Percentiles rank a stretch among this genome's conserved stretches.
These are phyloP conservation scores for Butorides virescens DNA, from an alignment of 2,113 vertebrate genomes.

Conservation along the genomic window DNA sequence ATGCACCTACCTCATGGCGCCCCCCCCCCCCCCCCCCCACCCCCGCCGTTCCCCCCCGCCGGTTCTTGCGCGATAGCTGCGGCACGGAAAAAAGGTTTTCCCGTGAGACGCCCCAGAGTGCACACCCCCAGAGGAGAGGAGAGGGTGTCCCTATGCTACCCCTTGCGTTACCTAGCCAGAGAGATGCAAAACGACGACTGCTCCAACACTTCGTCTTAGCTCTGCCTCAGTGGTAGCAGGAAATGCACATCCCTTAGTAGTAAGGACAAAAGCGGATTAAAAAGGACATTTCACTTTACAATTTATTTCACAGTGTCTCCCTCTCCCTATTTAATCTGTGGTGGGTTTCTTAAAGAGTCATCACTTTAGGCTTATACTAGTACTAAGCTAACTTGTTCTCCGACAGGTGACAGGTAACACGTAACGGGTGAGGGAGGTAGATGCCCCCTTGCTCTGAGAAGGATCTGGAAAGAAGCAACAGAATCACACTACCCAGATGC, in stretches of 20 bases:
- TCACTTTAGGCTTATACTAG: background rate
- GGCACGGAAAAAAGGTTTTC: background rate
- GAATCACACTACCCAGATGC: background rate
- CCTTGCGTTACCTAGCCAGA: background rate
- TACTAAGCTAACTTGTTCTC: background rate
- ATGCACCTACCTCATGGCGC: rapidly evolving
- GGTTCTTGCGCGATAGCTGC: rapidly evolving
- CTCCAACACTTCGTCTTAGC: background rate
- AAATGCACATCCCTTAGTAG: background rate
- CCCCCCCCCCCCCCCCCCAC: background rate
- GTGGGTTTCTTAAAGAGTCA: background rate
- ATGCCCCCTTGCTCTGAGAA: background rate
- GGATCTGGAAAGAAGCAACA: background rate
- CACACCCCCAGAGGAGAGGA: background rate
- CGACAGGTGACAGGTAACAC: background rate
- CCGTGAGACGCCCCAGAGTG: rapidly evolving
- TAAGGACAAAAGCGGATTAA: background rate
- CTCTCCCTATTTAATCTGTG: background rate
- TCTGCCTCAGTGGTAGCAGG: background rate
- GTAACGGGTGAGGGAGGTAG: background rate
- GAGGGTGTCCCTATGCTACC: rapidly evolving
- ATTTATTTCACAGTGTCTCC: background rate
- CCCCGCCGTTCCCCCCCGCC: rapidly evolving
- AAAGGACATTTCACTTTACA: background rate
- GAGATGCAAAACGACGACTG: background rate